Evolutionary conservation across 2,888 invertebrate genomes (phyloP), one percentile per base, ranked within the genome.

Genomic region (Epinotia nisella): DNA sequence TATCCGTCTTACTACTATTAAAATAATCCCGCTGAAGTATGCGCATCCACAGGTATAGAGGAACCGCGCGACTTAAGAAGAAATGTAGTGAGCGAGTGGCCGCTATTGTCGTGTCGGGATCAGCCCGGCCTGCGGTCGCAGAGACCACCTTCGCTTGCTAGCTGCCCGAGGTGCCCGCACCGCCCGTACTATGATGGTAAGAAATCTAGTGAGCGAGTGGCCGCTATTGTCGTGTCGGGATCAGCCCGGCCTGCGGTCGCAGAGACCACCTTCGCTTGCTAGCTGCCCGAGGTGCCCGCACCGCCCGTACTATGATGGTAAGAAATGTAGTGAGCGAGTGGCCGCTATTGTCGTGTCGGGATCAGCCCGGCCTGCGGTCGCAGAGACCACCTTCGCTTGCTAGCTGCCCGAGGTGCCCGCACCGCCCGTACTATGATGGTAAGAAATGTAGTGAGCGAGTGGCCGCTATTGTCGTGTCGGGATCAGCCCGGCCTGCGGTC

Each of bases 111-210:
- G 87, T 88, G 61, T 85, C 92, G 83, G 83, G 86, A 75, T 67
- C 85, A 74, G 74, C 80, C 35, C 82, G 84, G 39, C 78, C 82
- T 61, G 79, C 87, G 76, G 77, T 88, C 78, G 92, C 91, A 70
- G 93, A 93, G 86, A 93, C 93, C 80, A 87, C 87, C 80, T 93
- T 93, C 78, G 91, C 90, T 87, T 93, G 93, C 87, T 93, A 93
- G 91, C 86, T 93, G 92, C 81, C 90, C 91, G 21, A 83, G 87
- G 70, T 92, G 92, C 77, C 87, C 90, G 1, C 87, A 89, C 68
- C 78, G 85, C 60, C 85, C 85, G 1, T 85, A 83, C 71, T 91
- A 91, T 76, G 91, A 91, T 74, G 91, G 92, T 92, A 76, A 86
- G 78, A 2, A n/a, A 49, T n/a, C 7, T 15, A 85, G 89, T 77